Evolutionary conservation across 2,113 vertebrate species (phyloP), one percentile per base, ranked within the genome.

Genomic region (Orthonyx spaldingii): DNA sequence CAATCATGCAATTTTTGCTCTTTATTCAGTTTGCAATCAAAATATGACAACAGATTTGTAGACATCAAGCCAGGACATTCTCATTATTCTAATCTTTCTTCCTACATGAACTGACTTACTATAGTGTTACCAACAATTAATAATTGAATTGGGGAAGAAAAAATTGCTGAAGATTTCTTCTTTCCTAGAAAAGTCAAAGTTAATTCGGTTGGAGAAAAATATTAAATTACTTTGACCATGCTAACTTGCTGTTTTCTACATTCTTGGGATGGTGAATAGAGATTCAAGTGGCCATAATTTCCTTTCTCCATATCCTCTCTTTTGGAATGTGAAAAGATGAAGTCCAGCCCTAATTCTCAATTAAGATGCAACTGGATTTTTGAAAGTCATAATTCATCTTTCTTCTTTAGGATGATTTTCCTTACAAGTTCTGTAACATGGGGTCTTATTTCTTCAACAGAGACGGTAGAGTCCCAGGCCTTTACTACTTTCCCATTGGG

Each of bases 331-430:
- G 14, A 76, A 69, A 88, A 90, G 35, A 81, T 20, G 64, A 87
- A 81, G 19, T 64, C 61, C 72, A 84, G n/a, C 44, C 39, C 44
- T 79, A 84, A 87, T 87, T 90, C 60, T 90, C 53, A 89, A 13
- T 9, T 52, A 77, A 89, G 47, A 66, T 50, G 20, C 59, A 78
- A 42, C 2, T 68, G 28, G 7, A 84, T 41, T 90, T 96, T 68
- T 75, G 41, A 50, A 94, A 90, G 20, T 98, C 98, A 99, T 85
- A 99, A 98, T 94, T 99, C 99, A 56, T 99, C 98, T 95, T 98
- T 99, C 90, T 98, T 99, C 97, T 98, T 98, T 80, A 99, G 89
- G 96, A 99, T 99, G 61, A 99, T 98, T 96, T 99, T 98, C 60
- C 99, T 98, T 84, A 99, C 98, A 96, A 99, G 98, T 5, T 98